phyloP scores from a whole-genome alignment of 2,113 vertebrate genomes.

The Condylura cristata region DNA sequence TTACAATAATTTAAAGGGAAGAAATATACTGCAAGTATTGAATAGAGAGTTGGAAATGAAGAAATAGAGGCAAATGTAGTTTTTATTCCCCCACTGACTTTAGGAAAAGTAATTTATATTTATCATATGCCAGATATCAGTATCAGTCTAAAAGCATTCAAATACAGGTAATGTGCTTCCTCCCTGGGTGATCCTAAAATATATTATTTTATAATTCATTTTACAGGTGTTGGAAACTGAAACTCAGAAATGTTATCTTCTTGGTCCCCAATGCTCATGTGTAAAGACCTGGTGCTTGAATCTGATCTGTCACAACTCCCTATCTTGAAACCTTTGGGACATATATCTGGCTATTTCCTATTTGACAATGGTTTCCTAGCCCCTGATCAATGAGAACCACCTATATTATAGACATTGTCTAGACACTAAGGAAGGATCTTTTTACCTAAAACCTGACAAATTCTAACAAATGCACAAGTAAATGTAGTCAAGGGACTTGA shows the following conservation, averaged over 20 bases:
- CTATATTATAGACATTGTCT: not conserved
- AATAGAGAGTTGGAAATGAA: not conserved
- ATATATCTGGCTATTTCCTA: not conserved
- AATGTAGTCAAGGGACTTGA: conserved; percentile 28
- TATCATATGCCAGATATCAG: not conserved
- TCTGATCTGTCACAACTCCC: not conserved
- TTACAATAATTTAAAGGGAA: not conserved
- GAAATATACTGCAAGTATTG: not conserved
- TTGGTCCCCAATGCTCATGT: not conserved
- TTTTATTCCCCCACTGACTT: not conserved
- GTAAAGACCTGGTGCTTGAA: not conserved
- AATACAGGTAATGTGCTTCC: not conserved
- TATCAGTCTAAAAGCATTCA: not conserved
- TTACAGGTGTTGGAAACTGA: not conserved
- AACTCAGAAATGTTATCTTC: not conserved
- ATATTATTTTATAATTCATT: not conserved
- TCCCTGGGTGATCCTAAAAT: not conserved
- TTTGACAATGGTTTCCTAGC: not conserved
- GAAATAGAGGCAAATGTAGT: not conserved
- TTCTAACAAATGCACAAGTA: conserved; percentile 5
- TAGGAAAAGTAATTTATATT: not conserved
- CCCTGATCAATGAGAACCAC: not conserved
- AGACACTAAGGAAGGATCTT: not conserved
- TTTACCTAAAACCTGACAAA: not conserved
- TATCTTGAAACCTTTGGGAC: not conserved